A percentile compares a stretch with the other conserved stretches of the same genome.
phyloP scores from a whole-genome alignment of 2,113 vertebrate species.

The Sula dactylatra region DNA sequence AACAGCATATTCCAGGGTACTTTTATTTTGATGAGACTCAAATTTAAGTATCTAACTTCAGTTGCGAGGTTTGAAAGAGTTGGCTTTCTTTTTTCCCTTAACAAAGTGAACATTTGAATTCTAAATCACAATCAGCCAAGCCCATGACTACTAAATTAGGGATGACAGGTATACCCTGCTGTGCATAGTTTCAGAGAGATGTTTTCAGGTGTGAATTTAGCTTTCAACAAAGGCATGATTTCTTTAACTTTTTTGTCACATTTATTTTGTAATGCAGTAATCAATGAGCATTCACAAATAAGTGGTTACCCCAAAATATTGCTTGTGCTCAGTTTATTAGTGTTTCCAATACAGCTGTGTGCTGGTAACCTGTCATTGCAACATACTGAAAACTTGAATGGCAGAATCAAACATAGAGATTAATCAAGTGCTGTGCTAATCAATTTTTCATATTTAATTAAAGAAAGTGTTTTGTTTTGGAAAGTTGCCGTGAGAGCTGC shows the following conservation, averaged over 20 bases:
- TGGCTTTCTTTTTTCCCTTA: background rate
- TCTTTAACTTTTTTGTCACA: background rate
- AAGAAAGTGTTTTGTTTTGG: constrained; percentile 5
- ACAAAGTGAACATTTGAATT: background rate
- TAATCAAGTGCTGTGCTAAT: background rate
- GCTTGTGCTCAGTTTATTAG: background rate
- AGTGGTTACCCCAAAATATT: background rate
- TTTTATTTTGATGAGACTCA: background rate
- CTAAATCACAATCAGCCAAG: background rate
- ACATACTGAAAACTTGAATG: background rate
- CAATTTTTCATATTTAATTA: constrained; percentile 48
- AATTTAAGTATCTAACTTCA: background rate
- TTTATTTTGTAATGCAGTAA: background rate
- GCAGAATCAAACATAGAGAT: background rate
- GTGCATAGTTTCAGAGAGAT: background rate
- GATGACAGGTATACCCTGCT: background rate
- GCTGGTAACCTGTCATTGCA: background rate
- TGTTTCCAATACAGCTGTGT: background rate
- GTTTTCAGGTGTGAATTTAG: background rate
- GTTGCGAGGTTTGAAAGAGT: background rate
- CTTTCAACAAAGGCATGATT: constrained; percentile 9
- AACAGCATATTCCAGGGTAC: background rate
- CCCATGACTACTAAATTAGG: background rate
- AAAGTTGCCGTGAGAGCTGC: background rate
- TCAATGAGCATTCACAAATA: background rate